Base-by-base conservation (phyloP, 2,797 vertebrate species). In the Antennarius maculatus region DNA sequence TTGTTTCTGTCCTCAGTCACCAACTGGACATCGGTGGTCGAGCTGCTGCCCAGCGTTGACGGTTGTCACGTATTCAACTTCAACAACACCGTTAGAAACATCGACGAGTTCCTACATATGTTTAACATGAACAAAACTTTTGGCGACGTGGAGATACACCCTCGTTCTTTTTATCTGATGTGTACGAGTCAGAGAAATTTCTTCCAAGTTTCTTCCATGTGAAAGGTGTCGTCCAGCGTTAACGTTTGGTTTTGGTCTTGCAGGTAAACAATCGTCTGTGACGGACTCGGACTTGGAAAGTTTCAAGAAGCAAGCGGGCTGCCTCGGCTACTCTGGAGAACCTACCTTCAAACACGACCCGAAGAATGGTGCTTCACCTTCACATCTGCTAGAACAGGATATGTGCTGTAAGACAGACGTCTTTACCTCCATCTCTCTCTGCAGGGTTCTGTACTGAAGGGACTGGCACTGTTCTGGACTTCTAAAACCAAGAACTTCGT, bases 221-320 rank as follows among this genome's bases (percentile, higher is more conserved):
- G 4, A 54, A 46, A 15, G 13, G 0, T 41, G 43, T n/a, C 3
- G 13, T 43, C 13, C 11, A 43, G 15, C 13, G 13, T 15, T 1
- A 31, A 29, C 2, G 9, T 16, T 6, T 4, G 2, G 28, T 13
- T 27, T 4, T 16, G 37, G 16, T 28, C 42, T 46, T 76, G 6
- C 66, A 85, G 86, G 10, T 7, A 59, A 1, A 13, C 51, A 18
- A 1, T 0, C 28, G 1, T 55, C 42, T 0, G 0, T 86, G 41
- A 51, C 51, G 12, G 77, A 80, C 17, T 49, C 69, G 0, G 75
- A 83, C 15, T 9, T 83, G 71, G 66, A 84, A 28, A 13, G 29
- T 0, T 84, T 84, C 47, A 81, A 70, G 70, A n/a, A 70, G 55
- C 85, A 80, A 72, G 82, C 83, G 1, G 61, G 37, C 31, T 89